Evolutionary conservation across 1,140 invertebrate species (phyloP).

Genomic region (Panagrolaimus sp.): DNA sequence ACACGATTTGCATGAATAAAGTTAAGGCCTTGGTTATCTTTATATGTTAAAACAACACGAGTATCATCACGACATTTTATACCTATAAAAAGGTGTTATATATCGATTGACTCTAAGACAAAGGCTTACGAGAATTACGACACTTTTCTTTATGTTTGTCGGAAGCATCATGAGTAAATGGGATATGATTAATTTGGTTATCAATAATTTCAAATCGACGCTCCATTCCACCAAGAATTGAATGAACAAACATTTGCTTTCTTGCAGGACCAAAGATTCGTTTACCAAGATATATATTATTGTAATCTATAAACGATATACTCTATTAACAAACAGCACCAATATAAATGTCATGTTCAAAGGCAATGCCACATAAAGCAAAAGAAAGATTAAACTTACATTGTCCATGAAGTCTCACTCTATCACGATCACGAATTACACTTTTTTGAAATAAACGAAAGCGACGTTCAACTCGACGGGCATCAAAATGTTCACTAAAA

Average conservation of each 20-base stretch:
- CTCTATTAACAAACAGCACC: no score
- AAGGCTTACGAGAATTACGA: slow-evolving; percentile 38
- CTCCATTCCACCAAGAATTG: slow-evolving; percentile 53
- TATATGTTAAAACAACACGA: slow-evolving; percentile 26
- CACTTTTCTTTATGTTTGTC: slow-evolving; percentile 48
- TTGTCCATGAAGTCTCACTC: no score
- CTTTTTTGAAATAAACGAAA: no score
- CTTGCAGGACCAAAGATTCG: slow-evolving; percentile 51
- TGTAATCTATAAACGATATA: slow-evolving; percentile 43
- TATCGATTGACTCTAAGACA: not conserved
- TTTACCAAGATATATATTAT: slow-evolving; percentile 54
- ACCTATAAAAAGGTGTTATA: slow-evolving; percentile 27
- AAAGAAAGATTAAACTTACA: no score
- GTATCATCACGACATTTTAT: slow-evolving; percentile 50
- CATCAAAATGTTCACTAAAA: no score
- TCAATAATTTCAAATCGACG: slow-evolving; percentile 54
- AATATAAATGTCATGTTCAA: no score
- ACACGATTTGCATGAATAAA: slow-evolving; percentile 54
- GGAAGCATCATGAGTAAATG: slow-evolving; percentile 46
- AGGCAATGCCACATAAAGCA: no score
- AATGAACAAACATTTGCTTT: slow-evolving; percentile 46
- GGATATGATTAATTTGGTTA: slow-evolving; percentile 56
- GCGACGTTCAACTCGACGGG: no score
- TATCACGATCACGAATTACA: no score
- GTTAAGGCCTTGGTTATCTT: slow-evolving; percentile 5